Base-by-base conservation (phyloP, 64 coral and sea anemone species). In the Porites lutea region DNA sequence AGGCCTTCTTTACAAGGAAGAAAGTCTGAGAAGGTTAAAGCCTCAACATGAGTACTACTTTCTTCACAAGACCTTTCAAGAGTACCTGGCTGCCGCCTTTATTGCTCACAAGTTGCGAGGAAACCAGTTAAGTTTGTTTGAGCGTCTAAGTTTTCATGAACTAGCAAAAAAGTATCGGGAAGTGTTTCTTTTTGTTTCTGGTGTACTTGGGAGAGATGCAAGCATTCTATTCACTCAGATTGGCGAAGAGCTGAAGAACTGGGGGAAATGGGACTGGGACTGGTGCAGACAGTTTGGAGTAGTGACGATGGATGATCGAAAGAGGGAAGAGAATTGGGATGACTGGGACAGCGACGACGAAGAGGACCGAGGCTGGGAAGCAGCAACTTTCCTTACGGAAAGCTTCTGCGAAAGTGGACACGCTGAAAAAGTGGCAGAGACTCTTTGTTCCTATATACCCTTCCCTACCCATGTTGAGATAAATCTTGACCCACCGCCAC, bases 61-160 rank as follows among this genome's bases (percentile, higher is more conserved):
- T 78, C 16, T 78, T 37, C 75, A 78, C 75, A 78, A 78, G 75
- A 78, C 75, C 46, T 78, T 78, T 2, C 75, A 78, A 55, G 75
- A 78, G 75, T 78, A 78, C 45, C 37, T 78, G 10, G 75, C 75
- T 16, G 75, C 75, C 4, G 16, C 13, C 0, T 78, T 48, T 78
- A 18, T 78, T 8, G 46, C 75, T 1, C 46, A 78, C 47, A 14
- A 55, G 1, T 18, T 78, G 4, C 47, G 18, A 12, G 1, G 2
- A 55, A 37, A 78, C 0, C n/a, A 72, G 6, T 23, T 72, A 57
- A 3, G 4, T 3, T 57, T 57, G 12, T 57, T 57, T 57, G 54
- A 57, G 54, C 54, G 4, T 57, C 12, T 57, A 0, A 57, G 3
- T 12, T 57, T 57, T 57, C 7, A 4, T 57, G 54, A 57, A 9